Base-by-base conservation (phyloP, 2,113 vertebrate species). In the Brachyhypopomus occidentalis region DNA sequence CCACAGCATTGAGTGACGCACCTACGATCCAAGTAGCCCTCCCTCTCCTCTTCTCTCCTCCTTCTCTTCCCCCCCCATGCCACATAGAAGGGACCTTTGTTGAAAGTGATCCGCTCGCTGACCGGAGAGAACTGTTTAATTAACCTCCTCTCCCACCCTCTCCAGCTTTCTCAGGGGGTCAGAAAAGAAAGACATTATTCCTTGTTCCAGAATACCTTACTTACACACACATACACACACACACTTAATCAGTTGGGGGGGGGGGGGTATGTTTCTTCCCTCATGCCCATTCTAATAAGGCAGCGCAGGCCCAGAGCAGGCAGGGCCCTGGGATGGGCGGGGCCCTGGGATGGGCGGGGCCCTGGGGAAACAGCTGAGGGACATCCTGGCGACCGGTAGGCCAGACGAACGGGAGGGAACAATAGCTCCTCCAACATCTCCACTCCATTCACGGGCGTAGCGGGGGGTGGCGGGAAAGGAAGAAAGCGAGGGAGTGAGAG, bases 131-230 rank as follows among this genome's bases (percentile, higher is more conserved):
- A 12, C 72, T 48, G 77, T 86, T 86, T 86, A 86, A 86, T 86
- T 86, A 86, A 86, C 81, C 84, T 85, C 27, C 75, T 55, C 60
- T 80, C n/a, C 52, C 77, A 77, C 75, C 62, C 75, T 80, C 69
- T 62, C 71, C 52, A 88, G 87, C 90, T 92, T 89, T 88, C 75
- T 82, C 63, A 88, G 11, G 66, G 75, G 36, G 72, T 81, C 84
- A 77, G 79, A 90, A 86, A 88, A 88, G 85, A 82, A 82, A 83
- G 59, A 25, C 52, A 52, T 83, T 82, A 74, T 85, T 69, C 62
- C 74, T 82, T 27, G 59, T 81, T 78, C 70, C 80, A 81, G 83
- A 5, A 55, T 85, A 90, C 80, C 90, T 87, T 87, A 52, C 77
- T 76, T 25, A 45, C 64, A 20, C 70, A 27, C 69, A 66, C 30